Percentiles rank a stretch among this genome's conserved stretches.
Conservation (phyloP, 2,888 invertebrate genomes). For the Spodoptera littoralis region DNA sequence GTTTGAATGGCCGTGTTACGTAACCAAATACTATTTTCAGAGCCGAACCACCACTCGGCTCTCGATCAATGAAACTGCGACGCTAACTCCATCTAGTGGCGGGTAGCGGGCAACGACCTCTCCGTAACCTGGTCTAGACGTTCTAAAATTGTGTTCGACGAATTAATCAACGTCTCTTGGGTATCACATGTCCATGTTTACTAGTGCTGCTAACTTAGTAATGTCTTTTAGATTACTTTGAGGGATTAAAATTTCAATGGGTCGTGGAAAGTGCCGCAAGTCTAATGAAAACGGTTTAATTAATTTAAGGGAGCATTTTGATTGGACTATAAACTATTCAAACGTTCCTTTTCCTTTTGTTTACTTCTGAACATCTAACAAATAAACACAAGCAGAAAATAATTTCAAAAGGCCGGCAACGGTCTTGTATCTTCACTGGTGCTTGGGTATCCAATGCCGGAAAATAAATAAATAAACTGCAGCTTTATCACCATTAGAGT, state of each 20-base stretch:
- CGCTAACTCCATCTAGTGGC: slow-evolving; percentile 71
- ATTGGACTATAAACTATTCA: not conserved
- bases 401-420: not conserved
- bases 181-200: slow-evolving; percentile 54
- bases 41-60: slow-evolving; percentile 67
- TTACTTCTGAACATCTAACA: not conserved
- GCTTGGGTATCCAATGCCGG: too few relatives aligned
- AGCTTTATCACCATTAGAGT: not conserved
- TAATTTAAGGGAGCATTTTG: slow-evolving; percentile 13
- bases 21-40: slow-evolving; percentile 72
- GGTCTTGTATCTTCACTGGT: too few relatives aligned
- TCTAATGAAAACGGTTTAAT: slow-evolving; percentile 19
- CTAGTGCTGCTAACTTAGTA: slow-evolving; percentile 9
- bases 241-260: slow-evolving; percentile 24
- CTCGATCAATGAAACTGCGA: slow-evolving; percentile 77
- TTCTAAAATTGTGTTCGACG: slow-evolving; percentile 51
- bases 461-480: not conserved
- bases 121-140: slow-evolving; percentile 57
- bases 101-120: slow-evolving; percentile 64
- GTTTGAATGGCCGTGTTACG: slow-evolving; percentile 57
- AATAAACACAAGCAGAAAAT: not conserved
- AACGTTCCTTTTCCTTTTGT: not conserved
- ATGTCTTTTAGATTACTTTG: slow-evolving; percentile 24
- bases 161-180: slow-evolving; percentile 53
- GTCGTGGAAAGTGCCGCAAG: slow-evolving; percentile 2